These are phyloP conservation scores for Drosophila prostipennis DNA, from an alignment of 2,888 invertebrate genomes.

Conservation along the genomic window DNA sequence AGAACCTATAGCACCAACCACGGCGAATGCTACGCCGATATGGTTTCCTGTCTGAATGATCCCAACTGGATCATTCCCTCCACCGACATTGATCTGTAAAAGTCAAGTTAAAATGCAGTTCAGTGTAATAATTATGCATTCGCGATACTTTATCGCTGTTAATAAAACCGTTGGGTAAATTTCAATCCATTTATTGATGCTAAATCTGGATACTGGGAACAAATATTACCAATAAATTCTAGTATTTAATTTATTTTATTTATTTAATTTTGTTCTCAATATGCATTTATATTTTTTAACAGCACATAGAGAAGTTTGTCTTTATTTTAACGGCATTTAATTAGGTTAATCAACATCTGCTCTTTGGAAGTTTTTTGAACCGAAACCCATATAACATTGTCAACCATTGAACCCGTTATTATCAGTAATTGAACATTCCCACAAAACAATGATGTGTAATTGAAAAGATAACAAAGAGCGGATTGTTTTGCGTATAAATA, in stretches of 20 bases:
- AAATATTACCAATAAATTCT: too few species aligned
- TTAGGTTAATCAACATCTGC: background rate
- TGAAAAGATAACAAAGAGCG: constrained; percentile 9
- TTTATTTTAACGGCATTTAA: background rate
- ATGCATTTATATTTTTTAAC: background rate
- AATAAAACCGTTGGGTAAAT: background rate
- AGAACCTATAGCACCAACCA: constrained; percentile 9
- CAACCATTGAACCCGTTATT: background rate
- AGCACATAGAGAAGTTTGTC: background rate
- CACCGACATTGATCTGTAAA: background rate
- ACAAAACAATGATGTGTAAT: constrained; percentile 10
- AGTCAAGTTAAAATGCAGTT: too few species aligned
- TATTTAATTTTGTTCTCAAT: too few species aligned
- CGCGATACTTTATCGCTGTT: too few species aligned
- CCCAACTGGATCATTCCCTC: constrained; percentile 12
- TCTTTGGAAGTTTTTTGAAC: background rate
- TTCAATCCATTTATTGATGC: background rate
- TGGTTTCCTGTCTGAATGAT: background rate
- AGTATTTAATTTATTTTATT: too few species aligned
- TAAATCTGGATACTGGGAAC: too few species aligned
- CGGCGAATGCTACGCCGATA: constrained; percentile 1
- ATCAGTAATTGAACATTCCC: constrained; percentile 1
- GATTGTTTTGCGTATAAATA: constrained; percentile 18
- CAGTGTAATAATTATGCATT: too few species aligned
- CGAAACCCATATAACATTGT: background rate